Evolutionary conservation across 2,113 vertebrate species (phyloP), one percentile per base, ranked within the genome.

Genomic region (Rhipidura dahli): DNA sequence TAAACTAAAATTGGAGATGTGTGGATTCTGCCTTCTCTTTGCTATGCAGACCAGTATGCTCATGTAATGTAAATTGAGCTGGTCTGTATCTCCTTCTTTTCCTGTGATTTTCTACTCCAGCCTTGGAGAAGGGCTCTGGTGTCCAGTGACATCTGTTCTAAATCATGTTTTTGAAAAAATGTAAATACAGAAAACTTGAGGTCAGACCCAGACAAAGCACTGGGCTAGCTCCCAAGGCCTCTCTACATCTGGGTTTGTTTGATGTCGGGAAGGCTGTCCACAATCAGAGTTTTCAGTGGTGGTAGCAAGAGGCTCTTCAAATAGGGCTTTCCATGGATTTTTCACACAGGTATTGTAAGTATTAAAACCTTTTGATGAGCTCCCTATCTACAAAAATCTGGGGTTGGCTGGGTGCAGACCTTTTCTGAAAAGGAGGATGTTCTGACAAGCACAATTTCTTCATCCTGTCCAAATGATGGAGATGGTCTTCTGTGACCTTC

Each of bases 61-160:
- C 35, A 30, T 37, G 15, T 75, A 45, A 65, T 21, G 28, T 84
- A 65, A 79, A 64, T 76, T 65, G 10, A 87, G 18, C 70, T 83
- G 35, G 10, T 90, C 70, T 61, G 11, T 76, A 54, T 91, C 91
- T 89, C 39, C 31, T 40, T 42, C 54, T 95, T 91, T 72, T 93
- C 54, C 75, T 95, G 15, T 88, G 71, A 91, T 93, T 95, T 92
- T 93, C 94, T 94, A 21, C 37, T 81, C 27, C 39, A 89, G n/a
- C 51, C n/a, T 59, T 92, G 75, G 44, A 88, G 79, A 60, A 83
- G 70, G 89, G 51, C 47, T 92, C 39, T 91, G 71, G 56, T 94
- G 92, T 96, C 93, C 90, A 94, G 54, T 81, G 72, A 93, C 84
- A 94, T 95, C 90, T 91, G 94, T 95, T 96, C 71, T 88, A 90